Evolutionary conservation across 2,888 invertebrate genomes (phyloP), one percentile per base, ranked within the genome.

Genomic region (Tetragnatha montana): DNA sequence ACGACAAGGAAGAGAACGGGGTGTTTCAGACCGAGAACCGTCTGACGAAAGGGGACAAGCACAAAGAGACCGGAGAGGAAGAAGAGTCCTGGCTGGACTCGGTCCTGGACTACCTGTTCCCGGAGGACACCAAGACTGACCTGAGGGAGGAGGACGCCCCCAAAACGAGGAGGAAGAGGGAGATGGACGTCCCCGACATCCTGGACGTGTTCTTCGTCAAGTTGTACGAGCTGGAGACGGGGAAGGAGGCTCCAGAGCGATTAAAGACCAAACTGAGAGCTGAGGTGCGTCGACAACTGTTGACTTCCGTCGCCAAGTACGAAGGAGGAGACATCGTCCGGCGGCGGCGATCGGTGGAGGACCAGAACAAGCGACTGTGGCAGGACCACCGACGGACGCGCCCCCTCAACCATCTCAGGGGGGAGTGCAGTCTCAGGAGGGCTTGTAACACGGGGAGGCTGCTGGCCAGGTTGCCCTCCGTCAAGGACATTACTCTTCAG

Each of bases 401-500:
- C 22, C 70, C 90, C 21, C 19, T 50, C 47, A 68, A 79, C 51
- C 60, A 35, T 10, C 49, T 60, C 10, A 79, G 80, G 50, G 84
- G 80, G 6, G 81, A 87, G 19, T 90, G 90, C 68, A 84, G 83
- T 50, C 50, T 90, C 14, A 35, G 83, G 14, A 51, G 73, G 50
- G 90, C 90, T 7, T 90, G 90, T 70, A 90, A 87, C 51, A 87
- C 90, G 51, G 90, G 90, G 47, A 85, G 90, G 75, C 78, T 90
- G 17, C 81, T 90, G 8, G 83, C 90, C 12, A 79, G 90, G 50
- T 73, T 90, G 8, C 90, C 90, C 60, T 87, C 90, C 17, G 71
- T 90, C 6, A 69, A 87, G n/a, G 87, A 90, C 8, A 74, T 90
- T 47, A 87, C 90, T 6, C 51, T 90, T 19, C 90, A 90, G 35